Evolutionary conservation across 2,888 invertebrate species (phyloP), one percentile per base, ranked within the genome.

Genomic region (Masnerella sp.): DNA sequence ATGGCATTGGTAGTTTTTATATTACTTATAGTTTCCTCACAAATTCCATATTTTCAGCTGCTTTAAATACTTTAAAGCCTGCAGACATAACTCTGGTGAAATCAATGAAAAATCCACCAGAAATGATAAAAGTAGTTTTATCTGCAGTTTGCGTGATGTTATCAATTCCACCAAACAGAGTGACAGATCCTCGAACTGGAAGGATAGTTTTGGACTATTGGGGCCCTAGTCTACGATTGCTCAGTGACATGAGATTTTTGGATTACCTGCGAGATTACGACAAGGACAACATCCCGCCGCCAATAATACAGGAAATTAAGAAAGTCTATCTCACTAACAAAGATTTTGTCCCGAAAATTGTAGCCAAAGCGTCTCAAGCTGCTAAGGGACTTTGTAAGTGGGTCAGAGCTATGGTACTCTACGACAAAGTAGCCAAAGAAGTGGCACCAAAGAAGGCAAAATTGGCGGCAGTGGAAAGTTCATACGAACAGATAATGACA

Each of bases 341-440:
- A 82, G 92, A 94, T 81, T 96, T 96, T 84, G 93, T 94, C 78
- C 95, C 95, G 1, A 89, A 90, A 68, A 90, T 94, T 59, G 93
- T 96, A 58, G 94, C 94, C 9, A 95, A 96, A 88, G 97, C 97
- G 0, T 98, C 97, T 0, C 93, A 95, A 75, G 98, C 98, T 2
- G 98, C 97, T 15, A 96, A 98, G 89, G 97, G 97, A 52, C 89
- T 96, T 34, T 96, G 96, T 85, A 94, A 95, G 84, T 96, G 96
- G 96, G 94, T 96, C 51, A 91, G 94, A 76, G 96, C 96, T 0
- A 94, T 96, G 92, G 95, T 96, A 82, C 92, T 94, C 88, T 96
- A 96, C 84, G 96, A 96, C 84, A 91, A 91, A 43, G 94, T 95
- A 1, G 93, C 94, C 43, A 95, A 94, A 88, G 91, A 92, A 40